Evolutionary conservation across 2,797 vertebrate species (phyloP), one percentile per base, ranked within the genome.

Genomic region (Moxostoma hubbsi): DNA sequence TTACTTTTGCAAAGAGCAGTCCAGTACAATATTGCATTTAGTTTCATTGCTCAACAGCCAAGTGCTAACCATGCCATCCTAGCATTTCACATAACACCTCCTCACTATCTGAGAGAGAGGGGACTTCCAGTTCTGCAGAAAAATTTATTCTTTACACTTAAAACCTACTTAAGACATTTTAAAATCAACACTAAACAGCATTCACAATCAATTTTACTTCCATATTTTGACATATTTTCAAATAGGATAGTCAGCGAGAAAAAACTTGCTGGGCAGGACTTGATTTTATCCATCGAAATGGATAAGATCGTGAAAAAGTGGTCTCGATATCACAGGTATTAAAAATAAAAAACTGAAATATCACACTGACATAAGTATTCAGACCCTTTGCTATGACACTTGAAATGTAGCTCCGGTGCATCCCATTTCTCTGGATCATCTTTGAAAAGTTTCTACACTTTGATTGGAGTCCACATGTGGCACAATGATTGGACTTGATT

Each of bases 61-160:
- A 15, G 71, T 67, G 63, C 16, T 62, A 73, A 75, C 57, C 51
- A 62, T 65, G 72, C 79, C 64, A 1, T 65, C 53, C 79, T 67
- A 63, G 24, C 47, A 7, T 45, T 77, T 69, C 24, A 61, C 79
- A 70, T 50, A 64, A 66, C 81, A 63, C 75, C 71, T 81, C 84
- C 80, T 80, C 77, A n/a, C n/a, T 80, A 82, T 83, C 80, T 77
- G 77, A 83, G 80, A 72, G 68, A 43, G 9, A 24, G 24, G 77
- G 58, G 69, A 77, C 79, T 70, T 85, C 76, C 73, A 79, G 53
- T 71, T 73, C 67, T 66, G 53, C 11, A 46, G 61, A 71, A 54
- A 70, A 55, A 82, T 47, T 51, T 73, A 78, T 63, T 75, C 62
- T 46, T 81, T 75, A 81, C 71, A 78, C 72, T 81, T 71, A 7